Base-by-base conservation (phyloP, 1,140 invertebrate species). In the Orchesella cincta region DNA sequence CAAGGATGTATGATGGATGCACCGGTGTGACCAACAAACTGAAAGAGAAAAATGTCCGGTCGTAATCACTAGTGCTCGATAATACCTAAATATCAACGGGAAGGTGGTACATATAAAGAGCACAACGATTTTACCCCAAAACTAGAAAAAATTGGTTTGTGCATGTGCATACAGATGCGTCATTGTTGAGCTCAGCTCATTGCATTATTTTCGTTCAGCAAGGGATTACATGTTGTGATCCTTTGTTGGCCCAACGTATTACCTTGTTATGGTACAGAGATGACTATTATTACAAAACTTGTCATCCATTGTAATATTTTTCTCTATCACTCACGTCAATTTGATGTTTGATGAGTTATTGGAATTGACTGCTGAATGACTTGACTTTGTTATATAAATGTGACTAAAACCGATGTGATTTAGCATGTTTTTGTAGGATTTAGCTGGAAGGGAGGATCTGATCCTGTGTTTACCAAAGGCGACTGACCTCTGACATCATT, bases 71-170 rank as follows among this genome's bases (percentile, higher is more conserved):
- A n/a, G n/a, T n/a, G n/a, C n/a, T n/a, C n/a, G n/a, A n/a, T n/a
- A n/a, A n/a, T n/a, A n/a, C n/a, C n/a, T n/a, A n/a, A n/a, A n/a
- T n/a, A n/a, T n/a, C n/a, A n/a, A n/a, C n/a, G n/a, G n/a, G n/a
- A n/a, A n/a, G n/a, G n/a, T n/a, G n/a, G n/a, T n/a, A n/a, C n/a
- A n/a, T n/a, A n/a, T n/a, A n/a, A n/a, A n/a, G n/a, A n/a, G n/a
- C n/a, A n/a, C n/a, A n/a, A n/a, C n/a, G n/a, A 31, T 67, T 67
- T 67, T 67, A 67, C 31, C 62, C 62, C 62, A 67, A 67, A 67
- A 31, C 26, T 16, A 29, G 62, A 67, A 67, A 67, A 29, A 67
- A 16, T 3, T 57, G 39, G 39, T 23, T 46, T 12, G 20, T 46
- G 39, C 39, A 46, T 46, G 8, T 46, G 8, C 8, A 8, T 46